These are phyloP conservation scores for Lasioglossum vierecki DNA, from an alignment of 2,888 invertebrate species.

Conservation along the genomic window DNA sequence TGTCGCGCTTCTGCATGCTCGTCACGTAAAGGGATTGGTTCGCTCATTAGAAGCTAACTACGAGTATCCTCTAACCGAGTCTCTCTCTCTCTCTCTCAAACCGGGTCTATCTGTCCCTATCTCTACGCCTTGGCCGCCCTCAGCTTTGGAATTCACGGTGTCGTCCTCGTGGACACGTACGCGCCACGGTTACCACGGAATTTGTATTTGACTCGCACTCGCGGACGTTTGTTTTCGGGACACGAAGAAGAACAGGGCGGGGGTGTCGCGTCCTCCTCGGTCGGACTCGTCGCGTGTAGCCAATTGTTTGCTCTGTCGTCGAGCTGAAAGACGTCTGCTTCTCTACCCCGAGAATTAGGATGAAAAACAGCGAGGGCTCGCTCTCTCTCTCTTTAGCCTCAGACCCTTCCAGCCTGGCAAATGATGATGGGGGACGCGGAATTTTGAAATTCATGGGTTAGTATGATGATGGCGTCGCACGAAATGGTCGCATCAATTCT, in stretches of 20 bases:
- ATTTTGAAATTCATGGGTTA: neutral
- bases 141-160: constrained; percentile 62
- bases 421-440: neutral
- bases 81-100: neutral
- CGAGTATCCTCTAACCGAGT: constrained; percentile 63
- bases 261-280: neutral
- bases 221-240: constrained; percentile 22
- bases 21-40: constrained; percentile 74
- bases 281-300: constrained; percentile 2
- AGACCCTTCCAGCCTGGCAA: neutral
- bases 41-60: constrained; percentile 73
- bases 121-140: constrained; percentile 34
- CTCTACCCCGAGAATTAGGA: neutral
- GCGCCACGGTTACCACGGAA: constrained; percentile 21
- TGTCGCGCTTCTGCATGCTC: constrained; percentile 60
- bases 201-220: constrained; percentile 17
- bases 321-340: constrained; percentile 3
- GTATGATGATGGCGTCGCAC: neutral
- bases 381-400: neutral
- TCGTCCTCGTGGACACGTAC: constrained; percentile 26
- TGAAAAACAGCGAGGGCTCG: neutral
- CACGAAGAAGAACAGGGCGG: neutral
- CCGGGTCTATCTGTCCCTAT: neutral
- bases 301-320: constrained; percentile 23
- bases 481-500: no score